Evolutionary conservation across 2,113 vertebrate species (phyloP).

Genomic region (Neopipo cinnamomea): DNA sequence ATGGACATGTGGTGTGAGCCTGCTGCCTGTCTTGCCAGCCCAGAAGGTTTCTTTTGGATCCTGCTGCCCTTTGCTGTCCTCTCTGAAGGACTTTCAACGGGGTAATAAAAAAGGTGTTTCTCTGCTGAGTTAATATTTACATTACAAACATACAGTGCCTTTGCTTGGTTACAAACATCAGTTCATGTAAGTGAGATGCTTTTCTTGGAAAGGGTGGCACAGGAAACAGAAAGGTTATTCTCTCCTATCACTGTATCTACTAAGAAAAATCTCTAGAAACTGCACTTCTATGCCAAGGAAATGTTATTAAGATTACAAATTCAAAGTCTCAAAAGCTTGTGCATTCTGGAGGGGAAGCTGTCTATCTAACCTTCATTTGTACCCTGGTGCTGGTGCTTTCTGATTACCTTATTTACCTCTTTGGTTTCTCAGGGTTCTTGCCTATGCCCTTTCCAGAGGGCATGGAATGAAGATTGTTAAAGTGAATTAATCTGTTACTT

Average conservation of each 20-base stretch:
- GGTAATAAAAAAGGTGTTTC: conserved; percentile 28
- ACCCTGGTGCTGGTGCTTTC: neutral
- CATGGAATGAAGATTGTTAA: neutral
- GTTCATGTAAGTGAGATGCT: neutral
- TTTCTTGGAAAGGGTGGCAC: neutral
- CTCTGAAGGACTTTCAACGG: neutral
- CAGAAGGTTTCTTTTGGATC: neutral
- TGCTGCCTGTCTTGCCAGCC: neutral
- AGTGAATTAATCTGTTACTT: neutral
- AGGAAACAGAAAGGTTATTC: neutral
- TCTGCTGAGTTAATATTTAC: conserved; percentile 55
- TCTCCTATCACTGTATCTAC: neutral
- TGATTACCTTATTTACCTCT: neutral
- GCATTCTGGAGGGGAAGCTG: neutral
- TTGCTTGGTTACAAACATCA: conserved; percentile 49
- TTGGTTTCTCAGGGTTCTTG: neutral
- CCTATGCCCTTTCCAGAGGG: neutral
- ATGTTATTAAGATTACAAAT: neutral
- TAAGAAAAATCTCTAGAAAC: neutral
- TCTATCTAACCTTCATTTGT: conserved; percentile 28
- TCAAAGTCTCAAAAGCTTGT: neutral
- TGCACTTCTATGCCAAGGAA: accelerated
- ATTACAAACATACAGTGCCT: conserved; percentile 17
- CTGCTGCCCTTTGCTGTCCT: neutral
- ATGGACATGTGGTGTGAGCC: accelerated